Evolutionary conservation across 1,140 invertebrate genomes (phyloP).

Genomic region (Nautilus pompilius): DNA sequence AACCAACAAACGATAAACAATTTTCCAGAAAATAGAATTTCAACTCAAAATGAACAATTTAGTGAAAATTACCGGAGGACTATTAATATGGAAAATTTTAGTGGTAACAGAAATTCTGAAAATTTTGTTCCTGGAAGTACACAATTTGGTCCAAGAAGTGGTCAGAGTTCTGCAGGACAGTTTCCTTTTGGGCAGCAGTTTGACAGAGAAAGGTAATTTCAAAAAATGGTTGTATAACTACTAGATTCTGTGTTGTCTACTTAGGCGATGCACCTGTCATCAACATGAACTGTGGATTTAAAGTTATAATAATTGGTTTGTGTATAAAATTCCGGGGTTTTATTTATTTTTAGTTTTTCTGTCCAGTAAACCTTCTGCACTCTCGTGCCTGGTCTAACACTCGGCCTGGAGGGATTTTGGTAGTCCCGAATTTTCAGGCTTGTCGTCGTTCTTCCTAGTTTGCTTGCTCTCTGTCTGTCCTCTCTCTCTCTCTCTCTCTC

Average conservation of each 20-base stretch:
- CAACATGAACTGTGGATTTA: no score
- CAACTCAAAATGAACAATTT: not conserved
- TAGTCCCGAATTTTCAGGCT: no score
- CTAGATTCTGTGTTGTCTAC: not conserved
- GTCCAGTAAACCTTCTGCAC: no score
- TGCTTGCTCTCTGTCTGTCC: not conserved
- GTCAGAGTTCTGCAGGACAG: slow-evolving; percentile 8
- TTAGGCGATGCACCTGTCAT: not conserved
- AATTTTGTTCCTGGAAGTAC: slow-evolving; percentile 1
- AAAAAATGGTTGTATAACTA: not conserved
- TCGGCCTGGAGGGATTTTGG: no score
- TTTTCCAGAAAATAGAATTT: not conserved
- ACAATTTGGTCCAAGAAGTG: slow-evolving; percentile 3
- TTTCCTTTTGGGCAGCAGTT: slow-evolving; percentile 28
- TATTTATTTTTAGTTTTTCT: no score
- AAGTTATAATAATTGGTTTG: no score
- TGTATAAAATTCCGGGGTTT: no score
- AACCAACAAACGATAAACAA: slow-evolving; percentile 5
- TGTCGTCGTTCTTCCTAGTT: no score
- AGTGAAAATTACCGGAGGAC: slow-evolving; percentile 5
- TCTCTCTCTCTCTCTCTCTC: not conserved
- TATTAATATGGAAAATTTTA: slow-evolving; percentile 3
- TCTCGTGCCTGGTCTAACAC: no score
- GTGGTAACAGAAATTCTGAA: slow-evolving; percentile 1
- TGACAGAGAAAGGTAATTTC: slow-evolving; percentile 20